These are phyloP conservation scores for Egretta garzetta DNA, from an alignment of 2,113 vertebrate genomes.

Conservation along the genomic window DNA sequence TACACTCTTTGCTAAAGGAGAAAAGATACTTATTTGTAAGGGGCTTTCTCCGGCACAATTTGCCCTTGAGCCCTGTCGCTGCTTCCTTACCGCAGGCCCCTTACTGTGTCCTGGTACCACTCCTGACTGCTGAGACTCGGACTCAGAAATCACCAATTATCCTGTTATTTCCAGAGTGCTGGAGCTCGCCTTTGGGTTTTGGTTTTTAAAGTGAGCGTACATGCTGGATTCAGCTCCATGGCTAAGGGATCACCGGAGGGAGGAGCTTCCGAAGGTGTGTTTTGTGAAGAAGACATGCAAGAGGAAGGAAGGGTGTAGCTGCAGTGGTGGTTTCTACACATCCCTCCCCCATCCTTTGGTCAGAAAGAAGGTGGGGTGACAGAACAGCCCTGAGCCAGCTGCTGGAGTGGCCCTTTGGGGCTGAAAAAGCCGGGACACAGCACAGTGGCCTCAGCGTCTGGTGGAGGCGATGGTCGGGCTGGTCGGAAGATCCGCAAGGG, in stretches of 20 bases:
- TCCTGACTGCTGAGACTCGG: neutral
- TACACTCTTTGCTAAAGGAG: neutral
- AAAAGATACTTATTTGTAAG: neutral
- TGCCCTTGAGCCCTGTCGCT: neutral
- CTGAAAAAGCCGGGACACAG: neutral
- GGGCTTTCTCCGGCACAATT: neutral
- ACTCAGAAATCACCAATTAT: accelerated
- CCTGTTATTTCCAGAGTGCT: too few species aligned
- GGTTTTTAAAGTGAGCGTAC: accelerated
- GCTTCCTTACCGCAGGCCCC: neutral
- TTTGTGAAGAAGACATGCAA: neutral
- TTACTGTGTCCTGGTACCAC: accelerated
- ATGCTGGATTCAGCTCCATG: neutral
- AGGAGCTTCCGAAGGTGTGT: neutral
- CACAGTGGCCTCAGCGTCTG: accelerated
- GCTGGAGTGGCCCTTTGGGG: neutral
- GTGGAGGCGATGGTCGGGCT: too few species aligned
- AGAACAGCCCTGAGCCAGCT: neutral
- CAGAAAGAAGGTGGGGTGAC: neutral
- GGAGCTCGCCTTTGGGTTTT: neutral
- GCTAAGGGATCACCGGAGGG: neutral
- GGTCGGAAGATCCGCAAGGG: accelerated
- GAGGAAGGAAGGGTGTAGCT: constrained; percentile 4
- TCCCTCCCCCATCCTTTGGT: neutral
- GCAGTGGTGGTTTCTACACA: neutral